Base-by-base conservation (phyloP, 2,113 vertebrate genomes). In the Burhinus bistriatus region DNA sequence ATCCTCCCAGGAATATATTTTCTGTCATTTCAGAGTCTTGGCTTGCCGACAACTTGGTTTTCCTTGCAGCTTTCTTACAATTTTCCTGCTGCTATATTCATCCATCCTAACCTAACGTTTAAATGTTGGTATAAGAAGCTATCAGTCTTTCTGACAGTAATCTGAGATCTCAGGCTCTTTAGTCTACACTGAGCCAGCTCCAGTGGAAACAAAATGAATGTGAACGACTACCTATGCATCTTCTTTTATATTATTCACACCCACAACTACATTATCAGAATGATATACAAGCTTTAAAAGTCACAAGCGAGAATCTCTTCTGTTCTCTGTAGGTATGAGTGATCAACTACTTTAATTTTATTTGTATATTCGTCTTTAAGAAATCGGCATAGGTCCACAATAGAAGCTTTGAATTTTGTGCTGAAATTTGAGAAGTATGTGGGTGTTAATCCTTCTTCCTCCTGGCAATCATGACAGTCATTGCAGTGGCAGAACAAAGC, bases 381-480 rank as follows among this genome's bases (percentile, higher is more conserved):
- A 83, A 93, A 55, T 68, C 21, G 40, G 51, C 66, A 38, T 55
- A 59, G 40, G 17, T 66, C 9, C 12, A 21, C 44, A 36, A 45
- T 13, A 55, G 38, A 21, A 84, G 59, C 44, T 87, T 91, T 79
- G 57, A 84, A 79, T 91, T 83, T 87, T 87, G 6, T 69, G 34
- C 42, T 59, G 57, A 82, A 76, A 47, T n/a, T 59, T 49, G 20
- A 16, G 5, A 68, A 45, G 8, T 45, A 19, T 16, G 26, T 80
- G 22, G 20, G 26, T 71, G 20, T 40, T 88, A 76, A 47, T 59
- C 9, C 29, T 30, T 70, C 34, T 85, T 54, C 36, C 23, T 83
- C 32, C 20, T 11, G 10, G 14, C 1, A 1, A 65, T 62, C 0
- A 0, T 32, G 34, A 26, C 21, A 17, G 15, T 71, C 19, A 12